phyloP scores from a whole-genome alignment of 2,888 invertebrate genomes.

The Schrankia costaestrigalis region DNA sequence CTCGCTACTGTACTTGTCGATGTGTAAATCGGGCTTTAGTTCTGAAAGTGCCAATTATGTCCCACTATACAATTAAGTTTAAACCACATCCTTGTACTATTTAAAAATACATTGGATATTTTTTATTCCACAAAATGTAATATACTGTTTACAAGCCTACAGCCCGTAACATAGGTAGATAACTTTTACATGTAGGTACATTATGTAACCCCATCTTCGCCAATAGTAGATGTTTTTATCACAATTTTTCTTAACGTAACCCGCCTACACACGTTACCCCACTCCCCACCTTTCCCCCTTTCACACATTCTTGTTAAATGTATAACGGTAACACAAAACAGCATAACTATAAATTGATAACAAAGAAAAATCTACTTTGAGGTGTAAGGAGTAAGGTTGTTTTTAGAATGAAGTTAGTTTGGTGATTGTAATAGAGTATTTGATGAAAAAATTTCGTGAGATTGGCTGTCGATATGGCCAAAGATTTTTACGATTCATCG shows the following conservation, averaged over 20 bases:
- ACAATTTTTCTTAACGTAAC: slow-evolving; percentile 46
- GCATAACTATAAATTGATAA: neutral
- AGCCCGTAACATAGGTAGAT: slow-evolving; percentile 3
- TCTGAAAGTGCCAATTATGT: too few relatives aligned
- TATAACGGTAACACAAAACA: neutral
- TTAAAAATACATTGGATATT: too few relatives aligned
- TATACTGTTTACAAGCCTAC: neutral
- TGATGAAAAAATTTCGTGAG: slow-evolving; percentile 20
- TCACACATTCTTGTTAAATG: slow-evolving; percentile 34
- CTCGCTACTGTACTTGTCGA: too few relatives aligned
- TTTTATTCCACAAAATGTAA: neutral
- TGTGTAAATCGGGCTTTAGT: too few relatives aligned
- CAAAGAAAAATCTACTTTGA: slow-evolving; percentile 1
- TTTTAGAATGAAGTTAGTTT: neutral
- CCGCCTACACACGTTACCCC: slow-evolving; percentile 35
- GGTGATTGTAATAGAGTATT: neutral
- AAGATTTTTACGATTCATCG: slow-evolving; percentile 40
- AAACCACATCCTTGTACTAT: too few relatives aligned
- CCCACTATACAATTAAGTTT: too few relatives aligned
- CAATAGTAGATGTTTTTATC: slow-evolving; percentile 53
- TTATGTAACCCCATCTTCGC: slow-evolving; percentile 35
- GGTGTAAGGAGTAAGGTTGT: fast-evolving
- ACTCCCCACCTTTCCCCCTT: slow-evolving; percentile 42
- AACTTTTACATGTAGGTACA: slow-evolving; percentile 11
- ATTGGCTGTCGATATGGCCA: slow-evolving; percentile 31